A percentile compares a stretch with the other conserved stretches of the same genome.
Conservation (phyloP, 1,140 invertebrate genomes). For the Lasaia peninsularis region DNA sequence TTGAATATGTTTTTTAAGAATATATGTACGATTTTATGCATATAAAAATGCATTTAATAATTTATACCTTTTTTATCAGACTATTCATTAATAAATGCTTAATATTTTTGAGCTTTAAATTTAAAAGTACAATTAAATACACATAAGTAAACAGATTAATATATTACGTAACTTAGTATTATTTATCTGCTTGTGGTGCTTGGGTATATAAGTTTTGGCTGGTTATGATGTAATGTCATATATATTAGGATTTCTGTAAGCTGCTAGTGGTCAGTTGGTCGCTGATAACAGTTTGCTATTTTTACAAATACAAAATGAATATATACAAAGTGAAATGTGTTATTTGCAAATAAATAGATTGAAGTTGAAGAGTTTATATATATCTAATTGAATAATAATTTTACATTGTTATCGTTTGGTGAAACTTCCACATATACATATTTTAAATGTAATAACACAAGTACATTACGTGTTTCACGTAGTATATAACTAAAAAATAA, state of each 20-base stretch:
- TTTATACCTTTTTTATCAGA: conserved; percentile 3
- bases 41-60: conserved; percentile 5
- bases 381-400: too few relatives aligned
- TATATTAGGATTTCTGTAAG: too few relatives aligned
- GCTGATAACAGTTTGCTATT: neutral
- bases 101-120: conserved; percentile 66
- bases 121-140: conserved; percentile 58
- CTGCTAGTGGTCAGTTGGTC: neutral
- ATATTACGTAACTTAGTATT: conserved; percentile 55
- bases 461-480: too few relatives aligned
- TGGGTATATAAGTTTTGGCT: conserved; percentile 58
- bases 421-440: too few relatives aligned
- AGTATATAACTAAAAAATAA: too few relatives aligned
- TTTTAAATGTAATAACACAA: too few relatives aligned
- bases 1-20: conserved; percentile 18
- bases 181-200: conserved; percentile 66
- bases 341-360: too few relatives aligned
- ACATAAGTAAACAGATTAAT: conserved; percentile 45
- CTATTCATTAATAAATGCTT: conserved; percentile 29
- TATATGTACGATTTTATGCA: neutral
- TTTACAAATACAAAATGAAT: too few relatives aligned
- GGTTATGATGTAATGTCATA: conserved; percentile 39
- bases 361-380: too few relatives aligned
- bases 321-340: too few relatives aligned
- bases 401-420: too few relatives aligned